Evolutionary conservation across 1,140 invertebrate genomes (phyloP).

Genomic region (Hestina assimilis): DNA sequence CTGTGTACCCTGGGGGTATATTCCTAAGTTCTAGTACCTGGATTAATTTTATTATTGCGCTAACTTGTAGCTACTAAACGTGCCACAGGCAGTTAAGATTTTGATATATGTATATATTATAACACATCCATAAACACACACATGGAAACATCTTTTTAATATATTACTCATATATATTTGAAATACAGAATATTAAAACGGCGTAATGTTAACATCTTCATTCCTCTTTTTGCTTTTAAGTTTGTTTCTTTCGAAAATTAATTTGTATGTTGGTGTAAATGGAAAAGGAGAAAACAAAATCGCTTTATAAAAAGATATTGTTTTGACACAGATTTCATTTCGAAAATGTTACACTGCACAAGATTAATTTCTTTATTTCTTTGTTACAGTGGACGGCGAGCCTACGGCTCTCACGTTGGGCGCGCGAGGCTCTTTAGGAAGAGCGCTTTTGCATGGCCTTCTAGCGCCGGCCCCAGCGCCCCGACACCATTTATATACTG

Average conservation of each 20-base stretch:
- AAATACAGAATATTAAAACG: too few species aligned
- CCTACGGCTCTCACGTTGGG: conserved; percentile 57
- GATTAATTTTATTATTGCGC: background rate
- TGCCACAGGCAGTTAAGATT: conserved; percentile 2
- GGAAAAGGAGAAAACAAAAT: too few species aligned
- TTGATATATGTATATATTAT: background rate
- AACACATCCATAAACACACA: too few species aligned
- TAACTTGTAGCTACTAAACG: background rate
- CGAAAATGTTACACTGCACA: too few species aligned
- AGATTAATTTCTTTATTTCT: conserved; percentile 3
- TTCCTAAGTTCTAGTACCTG: conserved; percentile 4
- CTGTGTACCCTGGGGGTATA: background rate
- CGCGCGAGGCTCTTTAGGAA: conserved; percentile 56
- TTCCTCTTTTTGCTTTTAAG: too few species aligned
- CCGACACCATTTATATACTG: conserved; percentile 64
- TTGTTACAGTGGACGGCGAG: conserved; percentile 70
- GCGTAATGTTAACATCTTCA: too few species aligned
- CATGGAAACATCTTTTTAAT: too few species aligned
- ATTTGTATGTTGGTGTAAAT: too few species aligned
- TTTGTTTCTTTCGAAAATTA: too few species aligned
- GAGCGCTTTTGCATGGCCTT: conserved; percentile 62
- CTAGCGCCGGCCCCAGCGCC: conserved; percentile 59
- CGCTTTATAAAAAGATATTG: too few species aligned
- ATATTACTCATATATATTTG: too few species aligned
- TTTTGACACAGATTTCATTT: too few species aligned